Base-by-base conservation (phyloP, 1,140 invertebrate species). In the Drosophila pallidifrons region DNA sequence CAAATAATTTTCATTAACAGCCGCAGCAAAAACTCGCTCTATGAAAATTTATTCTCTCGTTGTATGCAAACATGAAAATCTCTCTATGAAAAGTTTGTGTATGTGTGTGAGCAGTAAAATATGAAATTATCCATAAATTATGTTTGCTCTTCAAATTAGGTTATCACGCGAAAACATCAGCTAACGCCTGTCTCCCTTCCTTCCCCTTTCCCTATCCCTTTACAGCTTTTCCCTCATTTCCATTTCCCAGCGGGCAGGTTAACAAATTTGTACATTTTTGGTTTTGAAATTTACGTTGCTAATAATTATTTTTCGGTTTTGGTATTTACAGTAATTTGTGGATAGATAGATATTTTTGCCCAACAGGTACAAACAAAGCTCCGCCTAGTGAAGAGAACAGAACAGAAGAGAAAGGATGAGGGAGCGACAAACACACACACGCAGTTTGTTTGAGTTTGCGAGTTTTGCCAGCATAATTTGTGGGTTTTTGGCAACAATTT, bases 121-220 rank as follows among this genome's bases (percentile, higher is more conserved):
- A 80, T 88, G 61, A 77, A 88, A 88, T 82, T 88, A 82, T 67
- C 54, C 63, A 68, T 72, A 69, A 77, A 80, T 82, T 71, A 71
- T 70, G 65, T 58, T 67, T 74, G 41, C 68, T 38, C 41, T 73
- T 76, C 35, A 77, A 67, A 77, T 63, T 75, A 60, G 46, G 63
- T 71, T 69, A 69, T 55, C 55, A 51, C 47, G 16, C 6, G 60
- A 51, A 38, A 60, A 43, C 8, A 15, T 7, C 38, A 43, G 8
- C 35, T 20, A 11, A 16, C 28, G 1, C 1, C 5, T 16, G 4
- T 3, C 8, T 38, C 16, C 2, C 11, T 4, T 0, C 5, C 8
- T 41, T 7, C 5, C 3, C 1, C 6, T 20, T 7, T 6, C 25
- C 13, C 32, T 51, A 13, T 20, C 2, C 15, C 28, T 38, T 49